Evolutionary conservation across 2,797 vertebrate genomes (phyloP).

Genomic region (Bufotes viridis): DNA sequence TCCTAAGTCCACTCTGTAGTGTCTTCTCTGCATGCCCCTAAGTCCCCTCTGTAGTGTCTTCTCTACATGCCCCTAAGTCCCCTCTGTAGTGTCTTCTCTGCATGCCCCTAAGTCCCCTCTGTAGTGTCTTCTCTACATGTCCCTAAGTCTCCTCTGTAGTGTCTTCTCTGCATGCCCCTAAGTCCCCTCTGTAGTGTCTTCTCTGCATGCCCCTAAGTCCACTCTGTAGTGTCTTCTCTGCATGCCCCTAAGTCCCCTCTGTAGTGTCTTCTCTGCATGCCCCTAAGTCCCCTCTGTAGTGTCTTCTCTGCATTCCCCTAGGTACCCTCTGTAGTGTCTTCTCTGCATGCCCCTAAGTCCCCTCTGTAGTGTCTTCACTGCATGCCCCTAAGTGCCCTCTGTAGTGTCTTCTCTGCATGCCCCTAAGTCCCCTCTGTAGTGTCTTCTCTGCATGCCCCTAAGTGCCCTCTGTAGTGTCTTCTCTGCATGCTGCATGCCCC

Average conservation of each 20-base stretch:
- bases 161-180: neutral
- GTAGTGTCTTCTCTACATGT: neutral
- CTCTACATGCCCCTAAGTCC: neutral
- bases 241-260: neutral
- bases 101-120: neutral
- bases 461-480: neutral
- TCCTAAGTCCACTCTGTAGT: neutral
- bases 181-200: neutral
- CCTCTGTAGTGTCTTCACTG: neutral
- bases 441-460: neutral
- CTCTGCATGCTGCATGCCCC: neutral
- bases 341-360: neutral
- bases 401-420: neutral
- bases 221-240: neutral
- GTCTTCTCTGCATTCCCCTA: neutral
- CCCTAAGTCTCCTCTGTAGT: neutral
- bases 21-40: neutral
- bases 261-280: neutral
- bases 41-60: neutral
- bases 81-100: neutral
- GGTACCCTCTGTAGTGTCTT: neutral
- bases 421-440: neutral
- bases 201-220: neutral
- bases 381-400: neutral
- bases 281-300: neutral